Evolutionary conservation across 2,113 vertebrate species (phyloP).

Genomic region (Notiomystis cincta): DNA sequence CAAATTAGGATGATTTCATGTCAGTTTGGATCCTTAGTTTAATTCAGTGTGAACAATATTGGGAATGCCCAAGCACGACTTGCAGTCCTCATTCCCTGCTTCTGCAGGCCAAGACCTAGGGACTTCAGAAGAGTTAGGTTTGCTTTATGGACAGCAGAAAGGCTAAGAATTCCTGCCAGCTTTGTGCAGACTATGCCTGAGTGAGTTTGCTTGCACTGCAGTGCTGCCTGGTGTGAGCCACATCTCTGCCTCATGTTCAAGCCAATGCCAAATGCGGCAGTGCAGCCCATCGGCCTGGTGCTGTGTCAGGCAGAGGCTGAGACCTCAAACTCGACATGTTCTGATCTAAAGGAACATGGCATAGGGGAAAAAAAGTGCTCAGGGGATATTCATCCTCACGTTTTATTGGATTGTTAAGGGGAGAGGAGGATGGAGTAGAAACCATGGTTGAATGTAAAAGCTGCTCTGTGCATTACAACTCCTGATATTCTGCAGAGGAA

Average conservation of each 20-base stretch:
- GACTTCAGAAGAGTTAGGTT: not conserved
- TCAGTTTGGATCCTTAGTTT: not conserved
- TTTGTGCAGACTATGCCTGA: not conserved
- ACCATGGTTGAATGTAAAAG: fast-evolving
- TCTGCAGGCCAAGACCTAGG: not conserved
- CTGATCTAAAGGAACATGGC: not conserved
- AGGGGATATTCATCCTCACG: not conserved
- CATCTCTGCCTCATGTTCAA: not conserved
- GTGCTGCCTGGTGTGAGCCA: not conserved
- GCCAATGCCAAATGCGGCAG: not conserved
- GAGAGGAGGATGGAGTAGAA: not conserved
- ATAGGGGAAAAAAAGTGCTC: not conserved
- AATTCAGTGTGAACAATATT: not conserved
- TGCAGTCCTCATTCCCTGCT: not conserved
- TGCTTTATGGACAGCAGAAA: not conserved
- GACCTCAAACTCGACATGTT: not conserved
- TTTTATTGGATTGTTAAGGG: not conserved
- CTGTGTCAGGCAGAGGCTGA: not conserved
- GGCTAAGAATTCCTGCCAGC: not conserved
- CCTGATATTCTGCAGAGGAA: not conserved
- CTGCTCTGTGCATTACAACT: not conserved
- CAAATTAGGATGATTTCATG: not conserved
- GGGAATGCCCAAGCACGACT: not conserved
- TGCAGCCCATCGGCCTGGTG: not conserved
- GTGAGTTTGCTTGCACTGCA: not conserved